A percentile compares a stretch with the other conserved stretches of the same genome.
phyloP scores from a whole-genome alignment of 2,888 invertebrate genomes.

The Crepidodera aurea region DNA sequence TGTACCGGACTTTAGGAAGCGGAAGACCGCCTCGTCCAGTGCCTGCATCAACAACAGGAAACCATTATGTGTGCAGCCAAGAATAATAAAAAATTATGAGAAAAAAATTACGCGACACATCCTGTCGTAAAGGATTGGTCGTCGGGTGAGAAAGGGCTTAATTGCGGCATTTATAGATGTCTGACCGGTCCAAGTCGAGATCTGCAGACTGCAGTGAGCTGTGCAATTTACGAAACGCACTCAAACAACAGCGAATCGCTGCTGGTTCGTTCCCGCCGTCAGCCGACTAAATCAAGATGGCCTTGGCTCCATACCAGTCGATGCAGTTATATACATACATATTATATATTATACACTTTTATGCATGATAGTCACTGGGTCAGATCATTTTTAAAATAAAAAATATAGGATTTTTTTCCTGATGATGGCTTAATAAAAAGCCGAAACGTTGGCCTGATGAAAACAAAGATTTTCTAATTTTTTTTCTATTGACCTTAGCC shows the following conservation, averaged over 20 bases:
- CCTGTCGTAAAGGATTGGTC: not conserved
- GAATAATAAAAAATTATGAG: constrained; percentile 10
- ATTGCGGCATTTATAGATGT: constrained; percentile 20
- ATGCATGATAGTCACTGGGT: not conserved
- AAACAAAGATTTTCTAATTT: too few relatives aligned
- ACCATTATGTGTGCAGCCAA: not conserved
- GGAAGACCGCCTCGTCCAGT: not conserved
- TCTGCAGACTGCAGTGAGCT: constrained; percentile 24
- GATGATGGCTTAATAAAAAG: too few relatives aligned
- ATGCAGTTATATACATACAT: constrained; percentile 47
- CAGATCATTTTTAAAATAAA: not conserved
- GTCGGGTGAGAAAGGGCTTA: constrained; percentile 8
- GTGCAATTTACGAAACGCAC: constrained; percentile 31
- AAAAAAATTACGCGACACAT: constrained; percentile 7
- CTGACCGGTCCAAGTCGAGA: constrained; percentile 17
- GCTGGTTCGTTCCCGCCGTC: constrained; percentile 14
- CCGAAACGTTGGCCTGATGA: too few relatives aligned
- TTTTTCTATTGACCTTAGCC: too few relatives aligned
- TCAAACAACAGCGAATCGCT: constrained; percentile 13
- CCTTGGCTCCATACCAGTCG: constrained; percentile 52
- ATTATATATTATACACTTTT: constrained; percentile 11
- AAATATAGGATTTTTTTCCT: too few relatives aligned
- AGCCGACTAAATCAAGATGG: constrained; percentile 51
- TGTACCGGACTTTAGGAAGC: not conserved
- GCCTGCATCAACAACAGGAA: constrained; percentile 18